Evolutionary conservation across 2,113 vertebrate species (phyloP).

Genomic region (Pomatorhinus ruficollis): DNA sequence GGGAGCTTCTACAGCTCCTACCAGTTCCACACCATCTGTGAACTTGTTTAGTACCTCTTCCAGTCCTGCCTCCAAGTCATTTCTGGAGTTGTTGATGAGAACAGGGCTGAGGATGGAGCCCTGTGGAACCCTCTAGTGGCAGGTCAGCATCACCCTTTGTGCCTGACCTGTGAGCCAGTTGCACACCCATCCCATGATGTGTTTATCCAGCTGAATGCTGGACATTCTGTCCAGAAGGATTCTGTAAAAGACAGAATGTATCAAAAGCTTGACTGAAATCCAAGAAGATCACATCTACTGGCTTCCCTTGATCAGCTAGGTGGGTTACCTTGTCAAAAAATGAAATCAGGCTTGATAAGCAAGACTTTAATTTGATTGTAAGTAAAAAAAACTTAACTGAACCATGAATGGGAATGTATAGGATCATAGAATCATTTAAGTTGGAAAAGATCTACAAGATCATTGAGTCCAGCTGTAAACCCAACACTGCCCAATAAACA

Average conservation of each 20-base stretch:
- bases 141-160: not conserved
- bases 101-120: not conserved
- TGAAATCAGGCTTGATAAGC: not conserved
- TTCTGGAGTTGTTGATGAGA: not conserved
- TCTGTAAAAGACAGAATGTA: not conserved
- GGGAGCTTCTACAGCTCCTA: not conserved
- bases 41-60: not conserved
- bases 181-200: not conserved
- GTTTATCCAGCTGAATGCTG: not conserved
- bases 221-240: not conserved
- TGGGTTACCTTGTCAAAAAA: not conserved
- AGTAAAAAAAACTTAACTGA: not conserved
- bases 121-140: not conserved
- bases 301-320: not conserved
- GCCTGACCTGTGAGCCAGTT: not conserved
- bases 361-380: not conserved
- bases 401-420: not conserved
- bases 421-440: not conserved
- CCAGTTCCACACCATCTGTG: not conserved
- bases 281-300: not conserved
- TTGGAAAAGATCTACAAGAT: not conserved
- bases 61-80: not conserved
- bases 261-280: not conserved
- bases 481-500: not conserved
- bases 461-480: not conserved